Evolutionary conservation across 1,140 invertebrate species (phyloP).

Genomic region (Probaryconus sp.): DNA sequence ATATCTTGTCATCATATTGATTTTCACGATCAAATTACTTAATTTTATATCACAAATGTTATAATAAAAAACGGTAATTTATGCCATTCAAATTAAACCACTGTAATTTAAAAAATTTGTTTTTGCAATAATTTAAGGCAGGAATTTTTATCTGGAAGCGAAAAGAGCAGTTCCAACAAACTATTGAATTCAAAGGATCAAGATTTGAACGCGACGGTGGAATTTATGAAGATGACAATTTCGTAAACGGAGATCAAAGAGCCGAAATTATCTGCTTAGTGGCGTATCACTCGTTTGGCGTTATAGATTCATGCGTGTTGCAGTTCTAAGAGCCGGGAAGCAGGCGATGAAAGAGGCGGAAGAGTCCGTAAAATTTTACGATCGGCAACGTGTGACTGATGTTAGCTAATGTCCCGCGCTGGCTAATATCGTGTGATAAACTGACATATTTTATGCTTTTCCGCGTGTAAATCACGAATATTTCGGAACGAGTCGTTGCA

Average conservation of each 20-base stretch:
- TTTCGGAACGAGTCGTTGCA: constrained; percentile 32
- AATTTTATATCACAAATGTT: constrained; percentile 4
- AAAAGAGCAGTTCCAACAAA: background rate
- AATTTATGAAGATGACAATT: constrained; percentile 24
- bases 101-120: too few species aligned
- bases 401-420: constrained; percentile 40
- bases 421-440: constrained; percentile 67
- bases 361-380: constrained; percentile 63
- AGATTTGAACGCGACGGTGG: background rate
- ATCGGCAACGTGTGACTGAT: constrained; percentile 55
- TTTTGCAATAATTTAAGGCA: too few species aligned
- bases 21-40: constrained; percentile 24
- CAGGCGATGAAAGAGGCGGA: constrained; percentile 61
- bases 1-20: constrained; percentile 14
- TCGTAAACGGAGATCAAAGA: constrained; percentile 42
- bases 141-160: too few species aligned
- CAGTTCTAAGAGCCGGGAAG: constrained; percentile 15
- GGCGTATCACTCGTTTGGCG: background rate
- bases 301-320: constrained; percentile 21
- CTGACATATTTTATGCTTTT: constrained; percentile 60
- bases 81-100: too few species aligned
- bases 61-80: background rate
- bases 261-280: background rate
- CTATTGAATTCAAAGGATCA: background rate
- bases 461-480: constrained; percentile 57